These are phyloP conservation scores for Iselma pallidipennis DNA, from an alignment of 2,888 invertebrate genomes.

Conservation along the genomic window DNA sequence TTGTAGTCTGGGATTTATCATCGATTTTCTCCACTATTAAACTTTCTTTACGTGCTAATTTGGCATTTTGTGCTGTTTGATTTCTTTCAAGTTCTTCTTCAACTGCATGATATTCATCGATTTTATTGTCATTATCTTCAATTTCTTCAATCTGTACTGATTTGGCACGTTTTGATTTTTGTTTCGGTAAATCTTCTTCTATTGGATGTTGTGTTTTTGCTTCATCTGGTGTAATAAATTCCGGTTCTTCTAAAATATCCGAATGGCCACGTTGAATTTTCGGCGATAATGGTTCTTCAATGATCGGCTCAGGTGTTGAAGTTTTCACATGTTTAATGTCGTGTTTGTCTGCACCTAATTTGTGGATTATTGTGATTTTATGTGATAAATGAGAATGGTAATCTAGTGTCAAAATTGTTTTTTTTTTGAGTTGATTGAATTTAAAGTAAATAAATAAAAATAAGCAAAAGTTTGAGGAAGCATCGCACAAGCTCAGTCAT, in stretches of 20 bases:
- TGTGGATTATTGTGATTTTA: neutral
- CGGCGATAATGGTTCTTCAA: conserved; percentile 44
- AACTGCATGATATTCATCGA: neutral
- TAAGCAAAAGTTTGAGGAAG: conserved; percentile 18
- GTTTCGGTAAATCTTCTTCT: conserved; percentile 29
- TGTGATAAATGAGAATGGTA: conserved; percentile 1
- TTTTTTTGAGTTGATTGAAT: conserved; percentile 1
- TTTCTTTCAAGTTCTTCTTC: conserved; percentile 48
- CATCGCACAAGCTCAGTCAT: conserved; percentile 22
- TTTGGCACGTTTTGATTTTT: conserved; percentile 36
- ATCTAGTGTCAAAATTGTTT: neutral
- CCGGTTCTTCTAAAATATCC: conserved; percentile 38
- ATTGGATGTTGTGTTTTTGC: conserved; percentile 25
- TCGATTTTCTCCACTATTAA: conserved; percentile 17
- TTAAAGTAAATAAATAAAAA: neutral
- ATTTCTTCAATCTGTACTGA: conserved; percentile 46
- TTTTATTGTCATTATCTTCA: conserved; percentile 35
- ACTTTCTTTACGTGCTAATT: conserved; percentile 38
- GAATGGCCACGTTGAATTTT: conserved; percentile 27
- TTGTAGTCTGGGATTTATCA: neutral
- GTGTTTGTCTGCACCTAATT: conserved; percentile 37
- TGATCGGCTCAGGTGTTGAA: conserved; percentile 37
- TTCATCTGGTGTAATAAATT: conserved; percentile 31
- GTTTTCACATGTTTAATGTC: conserved; percentile 33
- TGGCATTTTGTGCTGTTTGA: conserved; percentile 45